Base-by-base conservation (phyloP, 2,888 invertebrate genomes). In the Urechis unicinctus region DNA sequence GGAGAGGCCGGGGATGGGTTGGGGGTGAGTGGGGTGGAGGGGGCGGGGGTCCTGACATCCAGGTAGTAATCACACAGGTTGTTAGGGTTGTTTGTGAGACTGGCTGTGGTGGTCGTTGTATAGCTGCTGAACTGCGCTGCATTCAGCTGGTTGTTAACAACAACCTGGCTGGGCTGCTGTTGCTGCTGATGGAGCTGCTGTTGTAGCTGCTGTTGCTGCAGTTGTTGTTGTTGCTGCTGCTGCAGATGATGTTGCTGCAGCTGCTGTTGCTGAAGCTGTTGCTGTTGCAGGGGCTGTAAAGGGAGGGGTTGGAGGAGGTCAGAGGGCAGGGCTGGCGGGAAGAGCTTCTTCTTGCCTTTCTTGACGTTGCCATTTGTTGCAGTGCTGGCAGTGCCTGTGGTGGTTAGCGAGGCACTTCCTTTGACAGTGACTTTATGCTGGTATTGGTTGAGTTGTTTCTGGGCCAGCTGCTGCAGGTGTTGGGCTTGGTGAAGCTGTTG, bases 1-100 rank as follows among this genome's bases (percentile, higher is more conserved):
- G 69, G 70, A 1, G 70, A 68, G 1, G 68, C 69, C 31, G 71
- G 70, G 13, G 70, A 70, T 17, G 70, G 69, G 57, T 70, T 72
- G 2, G 73, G 70, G 4, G 71, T 71, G 30, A 71, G 60, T 21
- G 72, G 69, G 2, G 68, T 67, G 26, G 70, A 67, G 21, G 69
- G 63, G 28, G 71, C 67, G 6, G 72, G 69, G 13, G 72, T 68
- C 42, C 65, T 59, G 22, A 65, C 63, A 47, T 69, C 71, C 24
- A 67, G 61, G 50, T 47, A 53, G 50, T 55, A 44, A 46, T 58
- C 58, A 24, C 52, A 53, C 29, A 56, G 46, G 45, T 36, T 44
- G 42, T 25, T 28, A 13, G 48, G 30, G 30, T 29, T 49, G 45
- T 30, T 53, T 26, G 52, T 22, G 41, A 31, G 29, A 24, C 42